Evolutionary conservation across 2,797 vertebrate genomes (phyloP).

Genomic region (Ctenosaura bakeri): DNA sequence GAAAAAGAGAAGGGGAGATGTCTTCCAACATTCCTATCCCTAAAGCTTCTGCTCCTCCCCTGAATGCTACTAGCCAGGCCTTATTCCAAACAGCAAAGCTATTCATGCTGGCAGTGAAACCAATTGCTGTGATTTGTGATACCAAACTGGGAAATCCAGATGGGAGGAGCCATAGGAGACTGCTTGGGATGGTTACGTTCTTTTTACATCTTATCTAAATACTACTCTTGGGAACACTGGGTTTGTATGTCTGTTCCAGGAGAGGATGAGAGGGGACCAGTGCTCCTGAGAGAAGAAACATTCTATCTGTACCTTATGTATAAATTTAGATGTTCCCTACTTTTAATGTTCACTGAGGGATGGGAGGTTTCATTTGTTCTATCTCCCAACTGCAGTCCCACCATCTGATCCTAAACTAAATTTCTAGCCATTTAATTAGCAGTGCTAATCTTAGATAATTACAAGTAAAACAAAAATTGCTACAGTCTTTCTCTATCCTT

Average conservation of each 20-base stretch:
- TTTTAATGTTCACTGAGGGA: constrained; percentile 58
- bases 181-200: constrained; percentile 10
- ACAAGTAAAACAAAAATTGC: constrained; percentile 49
- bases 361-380: constrained; percentile 48
- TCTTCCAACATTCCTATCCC: background rate
- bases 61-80: constrained; percentile 24
- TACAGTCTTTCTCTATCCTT: constrained; percentile 57
- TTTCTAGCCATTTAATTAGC: constrained; percentile 71
- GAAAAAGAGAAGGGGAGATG: background rate
- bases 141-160: background rate
- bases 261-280: background rate
- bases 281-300: constrained; percentile 5
- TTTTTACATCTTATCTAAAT: background rate
- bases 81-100: background rate
- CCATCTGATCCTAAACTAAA: constrained; percentile 64
- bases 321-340: constrained; percentile 37
- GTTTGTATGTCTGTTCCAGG: background rate
- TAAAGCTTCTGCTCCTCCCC: background rate
- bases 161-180: constrained; percentile 8
- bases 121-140: constrained; percentile 16
- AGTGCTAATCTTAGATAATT: constrained; percentile 65
- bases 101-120: constrained; percentile 51
- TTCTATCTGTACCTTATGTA: constrained; percentile 19
- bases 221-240: constrained; percentile 16
- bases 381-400: constrained; percentile 31